These are phyloP conservation scores for honey bee (Apis mellifera) DNA, from an alignment of 1,140 invertebrate species.

Conservation along the genomic window DNA sequence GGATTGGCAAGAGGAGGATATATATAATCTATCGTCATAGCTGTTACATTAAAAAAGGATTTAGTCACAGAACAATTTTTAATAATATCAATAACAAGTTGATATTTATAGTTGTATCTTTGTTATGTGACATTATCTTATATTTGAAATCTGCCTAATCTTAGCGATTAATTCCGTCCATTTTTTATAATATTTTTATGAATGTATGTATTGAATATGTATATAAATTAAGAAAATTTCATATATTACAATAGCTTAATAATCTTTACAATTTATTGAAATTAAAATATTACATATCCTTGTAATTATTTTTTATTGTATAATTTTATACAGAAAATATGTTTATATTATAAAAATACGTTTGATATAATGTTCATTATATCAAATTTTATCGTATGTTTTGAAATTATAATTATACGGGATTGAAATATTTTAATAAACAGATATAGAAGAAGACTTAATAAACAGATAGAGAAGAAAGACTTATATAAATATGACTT, in stretches of 20 bases:
- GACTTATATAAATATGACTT: conserved; percentile 65
- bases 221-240: background rate
- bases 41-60: background rate
- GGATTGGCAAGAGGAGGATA: conserved; percentile 74
- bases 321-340: conserved; percentile 6
- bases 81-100: background rate
- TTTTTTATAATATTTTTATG: conserved; percentile 12
- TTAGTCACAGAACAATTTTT: background rate
- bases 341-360: too few species aligned
- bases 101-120: conserved; percentile 15
- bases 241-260: background rate
- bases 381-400: background rate
- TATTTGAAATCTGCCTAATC: background rate
- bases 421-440: conserved; percentile 15
- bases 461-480: background rate
- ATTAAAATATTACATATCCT: background rate
- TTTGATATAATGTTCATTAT: background rate
- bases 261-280: background rate
- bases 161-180: conserved; percentile 40
- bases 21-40: conserved; percentile 54
- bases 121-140: background rate
- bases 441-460: too few species aligned
- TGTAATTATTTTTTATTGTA: conserved; percentile 20
- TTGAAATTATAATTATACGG: background rate
- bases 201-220: background rate